Conservation (phyloP, 2,888 invertebrate genomes). For the Andrena minutula region DNA sequence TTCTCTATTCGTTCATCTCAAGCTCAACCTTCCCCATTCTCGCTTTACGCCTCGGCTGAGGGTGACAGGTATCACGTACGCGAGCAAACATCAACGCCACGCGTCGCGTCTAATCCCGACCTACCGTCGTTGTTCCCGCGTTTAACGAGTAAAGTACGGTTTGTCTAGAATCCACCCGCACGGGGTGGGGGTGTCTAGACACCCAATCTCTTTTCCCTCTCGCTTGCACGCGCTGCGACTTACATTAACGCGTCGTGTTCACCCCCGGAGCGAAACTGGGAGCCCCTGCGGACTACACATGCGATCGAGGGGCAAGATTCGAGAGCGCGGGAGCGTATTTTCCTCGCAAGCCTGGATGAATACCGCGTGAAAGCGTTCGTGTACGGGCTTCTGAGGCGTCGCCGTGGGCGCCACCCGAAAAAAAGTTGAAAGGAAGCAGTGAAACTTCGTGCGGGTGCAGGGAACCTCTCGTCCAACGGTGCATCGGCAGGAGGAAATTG, state of each 20-base stretch:
- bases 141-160: constrained; percentile 41
- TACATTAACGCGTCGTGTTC: constrained; percentile 45
- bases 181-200: constrained; percentile 69
- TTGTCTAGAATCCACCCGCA: constrained; percentile 27
- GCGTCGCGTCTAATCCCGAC: constrained; percentile 9
- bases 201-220: constrained; percentile 61
- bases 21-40: neutral
- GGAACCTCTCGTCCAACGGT: constrained; percentile 1
- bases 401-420: constrained; percentile 11
- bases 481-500: constrained; percentile 15
- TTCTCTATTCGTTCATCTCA: neutral
- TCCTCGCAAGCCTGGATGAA: neutral
- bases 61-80: constrained; percentile 1
- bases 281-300: constrained; percentile 25
- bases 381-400: neutral
- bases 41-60: constrained; percentile 19
- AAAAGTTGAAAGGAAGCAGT: neutral
- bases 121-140: constrained; percentile 36
- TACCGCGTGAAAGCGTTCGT: neutral
- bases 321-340: constrained; percentile 11
- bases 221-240: constrained; percentile 22
- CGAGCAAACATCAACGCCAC: neutral
- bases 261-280: constrained; percentile 23
- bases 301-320: constrained; percentile 33
- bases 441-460: neutral